These are phyloP conservation scores for Ochropleura leucogaster DNA, from an alignment of 2,888 invertebrate genomes.

Conservation along the genomic window DNA sequence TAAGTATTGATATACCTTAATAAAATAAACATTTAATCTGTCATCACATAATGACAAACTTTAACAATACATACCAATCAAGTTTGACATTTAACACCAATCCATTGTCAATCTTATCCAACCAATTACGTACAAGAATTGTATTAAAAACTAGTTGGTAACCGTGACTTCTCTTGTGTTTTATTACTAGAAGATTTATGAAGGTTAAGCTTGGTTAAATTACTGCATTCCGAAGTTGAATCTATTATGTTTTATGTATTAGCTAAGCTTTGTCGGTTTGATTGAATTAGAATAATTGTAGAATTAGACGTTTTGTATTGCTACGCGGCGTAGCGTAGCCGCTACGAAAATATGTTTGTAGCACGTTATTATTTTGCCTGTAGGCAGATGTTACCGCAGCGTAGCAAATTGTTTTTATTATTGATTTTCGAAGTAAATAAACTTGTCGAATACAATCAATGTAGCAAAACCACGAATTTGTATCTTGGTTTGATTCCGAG, in stretches of 20 bases:
- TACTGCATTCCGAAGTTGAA: slow-evolving; percentile 33
- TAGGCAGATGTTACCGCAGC: not conserved
- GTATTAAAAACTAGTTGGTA: slow-evolving; percentile 44
- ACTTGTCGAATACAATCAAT: not conserved
- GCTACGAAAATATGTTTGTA: slow-evolving; percentile 16
- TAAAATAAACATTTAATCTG: slow-evolving; percentile 6
- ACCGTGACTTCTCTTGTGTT: slow-evolving; percentile 38
- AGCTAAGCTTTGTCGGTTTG: slow-evolving; percentile 20
- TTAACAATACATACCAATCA: slow-evolving; percentile 18
- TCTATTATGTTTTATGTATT: slow-evolving; percentile 35
- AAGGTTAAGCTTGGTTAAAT: slow-evolving; percentile 32
- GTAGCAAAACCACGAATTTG: not conserved
- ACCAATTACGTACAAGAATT: slow-evolving; percentile 40
- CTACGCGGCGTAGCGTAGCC: slow-evolving; percentile 3
- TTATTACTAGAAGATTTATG: slow-evolving; percentile 42
- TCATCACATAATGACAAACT: slow-evolving; percentile 7
- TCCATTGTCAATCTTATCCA: slow-evolving; percentile 46
- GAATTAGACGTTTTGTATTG: not conserved
- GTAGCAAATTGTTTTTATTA: slow-evolving; percentile 5
- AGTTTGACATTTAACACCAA: slow-evolving; percentile 48
- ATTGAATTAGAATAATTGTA: slow-evolving; percentile 11
- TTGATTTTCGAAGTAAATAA: not conserved
- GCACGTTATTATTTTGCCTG: slow-evolving; percentile 4
- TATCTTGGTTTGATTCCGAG: not conserved
- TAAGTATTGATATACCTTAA: not conserved